These are phyloP conservation scores for Drosophila monieri DNA, from an alignment of 2,888 invertebrate genomes.

Conservation along the genomic window DNA sequence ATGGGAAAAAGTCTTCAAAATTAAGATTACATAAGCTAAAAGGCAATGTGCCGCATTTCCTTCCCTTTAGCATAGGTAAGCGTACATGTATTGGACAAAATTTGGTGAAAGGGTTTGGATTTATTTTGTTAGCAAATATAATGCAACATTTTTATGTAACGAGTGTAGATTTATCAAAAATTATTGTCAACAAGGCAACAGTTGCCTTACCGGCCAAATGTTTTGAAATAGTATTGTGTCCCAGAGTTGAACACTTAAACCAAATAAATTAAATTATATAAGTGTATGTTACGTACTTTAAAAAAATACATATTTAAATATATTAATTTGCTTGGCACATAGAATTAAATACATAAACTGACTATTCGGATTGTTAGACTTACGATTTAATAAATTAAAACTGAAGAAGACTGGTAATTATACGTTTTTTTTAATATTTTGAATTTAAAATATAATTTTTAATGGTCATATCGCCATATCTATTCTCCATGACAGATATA, in stretches of 20 bases:
- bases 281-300: background rate
- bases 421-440: too few relatives aligned
- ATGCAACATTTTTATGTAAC: constrained; percentile 89
- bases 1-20: too few relatives aligned
- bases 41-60: constrained; percentile 88
- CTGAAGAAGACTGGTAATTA: too few relatives aligned
- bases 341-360: background rate
- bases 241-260: constrained; percentile 3
- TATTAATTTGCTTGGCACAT: background rate
- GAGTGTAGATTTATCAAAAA: constrained; percentile 85
- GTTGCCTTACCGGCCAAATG: constrained; percentile 90
- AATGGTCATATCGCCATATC: too few relatives aligned
- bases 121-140: constrained; percentile 89
- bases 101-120: constrained; percentile 90
- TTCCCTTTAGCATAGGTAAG: constrained; percentile 93
- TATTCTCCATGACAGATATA: too few relatives aligned
- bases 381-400: constrained; percentile 1
- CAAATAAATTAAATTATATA: background rate
- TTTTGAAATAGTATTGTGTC: constrained; percentile 86
- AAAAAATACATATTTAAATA: background rate
- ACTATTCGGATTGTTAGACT: background rate
- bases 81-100: constrained; percentile 93
- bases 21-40: constrained; percentile 74
- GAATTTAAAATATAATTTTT: too few relatives aligned
- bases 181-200: constrained; percentile 88